These are phyloP conservation scores for Anastatus disparis DNA, from an alignment of 1,140 invertebrate genomes.

Conservation along the genomic window DNA sequence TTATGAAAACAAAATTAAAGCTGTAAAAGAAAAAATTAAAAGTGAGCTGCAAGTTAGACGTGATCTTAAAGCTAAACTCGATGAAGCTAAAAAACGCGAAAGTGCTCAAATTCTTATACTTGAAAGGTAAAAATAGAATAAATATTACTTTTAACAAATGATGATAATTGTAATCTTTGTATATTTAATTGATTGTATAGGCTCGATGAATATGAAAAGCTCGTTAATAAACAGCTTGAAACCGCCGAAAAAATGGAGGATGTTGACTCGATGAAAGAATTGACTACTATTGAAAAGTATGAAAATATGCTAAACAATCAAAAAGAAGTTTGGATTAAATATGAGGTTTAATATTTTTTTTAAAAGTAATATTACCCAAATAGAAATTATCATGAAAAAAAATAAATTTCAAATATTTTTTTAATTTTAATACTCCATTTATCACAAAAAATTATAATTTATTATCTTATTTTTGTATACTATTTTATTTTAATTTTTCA, in stretches of 20 bases:
- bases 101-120: slow-evolving; percentile 20
- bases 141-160: background rate
- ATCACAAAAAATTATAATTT: too few species aligned
- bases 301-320: slow-evolving; percentile 20
- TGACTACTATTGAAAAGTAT: slow-evolving; percentile 17
- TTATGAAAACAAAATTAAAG: slow-evolving; percentile 31
- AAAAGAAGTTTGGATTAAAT: slow-evolving; percentile 21
- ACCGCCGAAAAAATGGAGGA: slow-evolving; percentile 24
- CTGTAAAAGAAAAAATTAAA: slow-evolving; percentile 30
- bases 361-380: too few species aligned
- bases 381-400: too few species aligned
- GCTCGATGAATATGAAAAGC: slow-evolving; percentile 32
- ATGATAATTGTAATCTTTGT: background rate
- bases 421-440: too few species aligned
- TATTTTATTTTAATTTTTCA: too few species aligned
- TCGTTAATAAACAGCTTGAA: slow-evolving; percentile 5
- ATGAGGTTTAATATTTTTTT: slow-evolving; percentile 24
- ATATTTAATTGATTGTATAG: slow-evolving; percentile 8
- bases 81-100: slow-evolving; percentile 23
- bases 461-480: too few species aligned
- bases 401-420: too few species aligned
- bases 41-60: slow-evolving; percentile 18
- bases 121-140: slow-evolving; percentile 22
- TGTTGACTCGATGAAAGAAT: slow-evolving; percentile 15
- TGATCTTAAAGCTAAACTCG: slow-evolving; percentile 26